These are phyloP conservation scores for Pollenia angustigena DNA, from an alignment of 2,888 invertebrate genomes.

Conservation along the genomic window DNA sequence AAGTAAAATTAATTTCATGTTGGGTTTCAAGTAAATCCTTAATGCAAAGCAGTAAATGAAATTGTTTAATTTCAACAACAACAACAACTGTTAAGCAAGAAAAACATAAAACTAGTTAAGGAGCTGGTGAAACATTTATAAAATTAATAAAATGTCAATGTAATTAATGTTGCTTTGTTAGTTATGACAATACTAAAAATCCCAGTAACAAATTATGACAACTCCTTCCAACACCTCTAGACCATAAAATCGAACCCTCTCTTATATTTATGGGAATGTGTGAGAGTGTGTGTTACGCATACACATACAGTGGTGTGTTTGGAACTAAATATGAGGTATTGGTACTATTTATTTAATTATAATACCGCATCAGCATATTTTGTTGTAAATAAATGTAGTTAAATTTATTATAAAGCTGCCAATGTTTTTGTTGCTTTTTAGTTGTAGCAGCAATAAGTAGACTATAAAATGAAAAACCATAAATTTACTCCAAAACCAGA, in stretches of 20 bases:
- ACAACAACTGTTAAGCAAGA: background rate
- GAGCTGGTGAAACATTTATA: conserved; percentile 42
- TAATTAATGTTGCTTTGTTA: conserved; percentile 76
- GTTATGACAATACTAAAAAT: conserved; percentile 75
- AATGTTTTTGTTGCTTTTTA: conserved; percentile 19
- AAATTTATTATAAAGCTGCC: conserved; percentile 43
- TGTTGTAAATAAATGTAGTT: conserved; percentile 36
- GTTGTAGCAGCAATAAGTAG: conserved; percentile 44
- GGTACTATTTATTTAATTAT: conserved; percentile 71
- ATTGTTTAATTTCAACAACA: background rate
- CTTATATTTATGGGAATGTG: too few relatives aligned
- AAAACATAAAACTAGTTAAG: conserved; percentile 12
- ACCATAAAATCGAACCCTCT: conserved; percentile 26
- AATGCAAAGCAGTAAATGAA: conserved; percentile 9
- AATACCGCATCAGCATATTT: conserved; percentile 70
- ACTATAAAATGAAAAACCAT: conserved; percentile 66
- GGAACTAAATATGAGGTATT: background rate
- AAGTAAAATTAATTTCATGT: conserved; percentile 53
- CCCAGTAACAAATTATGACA: conserved; percentile 78
- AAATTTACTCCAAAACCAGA: conserved; percentile 66
- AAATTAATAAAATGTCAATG: conserved; percentile 68
- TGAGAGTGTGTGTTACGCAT: background rate
- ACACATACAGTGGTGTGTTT: background rate
- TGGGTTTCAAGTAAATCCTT: conserved; percentile 35
- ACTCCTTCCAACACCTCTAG: conserved; percentile 55